Conservation (phyloP, 2,113 vertebrate species). For the Larimichthys polyactis region DNA sequence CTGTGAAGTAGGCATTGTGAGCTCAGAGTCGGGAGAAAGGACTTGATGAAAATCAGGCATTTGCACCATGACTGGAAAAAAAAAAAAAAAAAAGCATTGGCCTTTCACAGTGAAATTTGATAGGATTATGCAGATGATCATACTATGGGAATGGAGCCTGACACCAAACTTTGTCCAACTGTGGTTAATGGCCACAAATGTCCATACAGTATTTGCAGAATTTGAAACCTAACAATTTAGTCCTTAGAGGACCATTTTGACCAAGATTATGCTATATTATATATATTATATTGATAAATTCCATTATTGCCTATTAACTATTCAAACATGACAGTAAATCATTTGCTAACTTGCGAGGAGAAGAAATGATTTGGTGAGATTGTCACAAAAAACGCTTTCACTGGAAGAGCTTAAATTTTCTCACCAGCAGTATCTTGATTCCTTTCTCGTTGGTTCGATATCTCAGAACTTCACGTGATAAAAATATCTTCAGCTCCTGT, state of each 20-base stretch:
- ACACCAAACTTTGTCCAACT: constrained; percentile 51
- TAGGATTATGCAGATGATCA: constrained; percentile 72
- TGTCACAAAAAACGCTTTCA: constrained; percentile 39
- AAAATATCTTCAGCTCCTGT: constrained; percentile 13
- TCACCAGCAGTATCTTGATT: constrained; percentile 5
- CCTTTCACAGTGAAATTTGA: constrained; percentile 66
- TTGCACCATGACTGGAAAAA: constrained; percentile 46
- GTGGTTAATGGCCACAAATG: constrained; percentile 39
- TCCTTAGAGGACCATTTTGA: constrained; percentile 47
- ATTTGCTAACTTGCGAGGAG: constrained; percentile 41
- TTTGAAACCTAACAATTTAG: constrained; percentile 43
- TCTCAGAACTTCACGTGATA: constrained; percentile 12
- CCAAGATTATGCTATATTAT: too few species aligned
- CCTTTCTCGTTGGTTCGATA: neutral
- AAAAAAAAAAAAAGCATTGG: constrained; percentile 55
- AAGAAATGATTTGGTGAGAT: constrained; percentile 47
- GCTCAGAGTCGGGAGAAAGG: constrained; percentile 38
- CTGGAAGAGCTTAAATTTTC: constrained; percentile 16
- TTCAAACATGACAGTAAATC: constrained; percentile 61
- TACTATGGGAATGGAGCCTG: constrained; percentile 36
- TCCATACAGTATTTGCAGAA: constrained; percentile 44
- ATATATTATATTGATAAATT: too few species aligned
- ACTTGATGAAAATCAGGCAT: constrained; percentile 61
- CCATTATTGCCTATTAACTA: constrained; percentile 63
- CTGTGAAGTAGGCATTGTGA: constrained; percentile 59